Evolutionary conservation across 2,888 invertebrate species (phyloP).

Genomic region (Caenorhabditis japonica): DNA sequence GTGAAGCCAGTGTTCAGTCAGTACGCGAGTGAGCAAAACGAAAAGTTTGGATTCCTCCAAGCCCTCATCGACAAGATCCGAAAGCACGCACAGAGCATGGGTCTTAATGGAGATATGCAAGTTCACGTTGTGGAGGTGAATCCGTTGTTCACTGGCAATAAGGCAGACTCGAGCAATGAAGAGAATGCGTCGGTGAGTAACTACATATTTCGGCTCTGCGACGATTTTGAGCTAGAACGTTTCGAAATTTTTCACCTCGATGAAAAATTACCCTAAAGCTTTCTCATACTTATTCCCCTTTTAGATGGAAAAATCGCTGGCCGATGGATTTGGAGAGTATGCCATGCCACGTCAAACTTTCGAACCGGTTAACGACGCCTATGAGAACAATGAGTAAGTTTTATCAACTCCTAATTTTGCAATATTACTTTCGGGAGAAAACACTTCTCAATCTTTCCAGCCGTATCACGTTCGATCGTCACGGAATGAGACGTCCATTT

Average conservation of each 20-base stretch:
- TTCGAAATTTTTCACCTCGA: too few relatives aligned
- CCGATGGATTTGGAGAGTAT: constrained; percentile 64
- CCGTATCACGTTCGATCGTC: constrained; percentile 46
- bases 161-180: constrained; percentile 21
- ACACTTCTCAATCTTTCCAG: constrained; percentile 22
- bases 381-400: constrained; percentile 27
- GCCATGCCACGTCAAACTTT: constrained; percentile 61
- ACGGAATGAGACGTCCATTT: constrained; percentile 42
- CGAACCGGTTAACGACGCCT: constrained; percentile 24
- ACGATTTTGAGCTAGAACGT: too few relatives aligned
- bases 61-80: constrained; percentile 69
- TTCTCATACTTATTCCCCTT: too few relatives aligned
- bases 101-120: constrained; percentile 72
- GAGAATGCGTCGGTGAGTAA: constrained; percentile 34
- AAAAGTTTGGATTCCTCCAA: constrained; percentile 67
- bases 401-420: background rate
- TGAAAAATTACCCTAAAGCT: too few relatives aligned
- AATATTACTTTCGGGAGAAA: background rate
- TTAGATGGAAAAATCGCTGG: constrained; percentile 45
- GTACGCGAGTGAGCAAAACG: constrained; percentile 35
- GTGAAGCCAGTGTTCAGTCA: constrained; percentile 24
- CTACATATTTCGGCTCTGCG: too few relatives aligned
- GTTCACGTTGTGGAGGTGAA: constrained; percentile 73
- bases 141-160: constrained; percentile 47
- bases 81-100: constrained; percentile 67